phyloP scores from a whole-genome alignment of 2,888 invertebrate genomes.

The Poecilobothrus nobilitatus region DNA sequence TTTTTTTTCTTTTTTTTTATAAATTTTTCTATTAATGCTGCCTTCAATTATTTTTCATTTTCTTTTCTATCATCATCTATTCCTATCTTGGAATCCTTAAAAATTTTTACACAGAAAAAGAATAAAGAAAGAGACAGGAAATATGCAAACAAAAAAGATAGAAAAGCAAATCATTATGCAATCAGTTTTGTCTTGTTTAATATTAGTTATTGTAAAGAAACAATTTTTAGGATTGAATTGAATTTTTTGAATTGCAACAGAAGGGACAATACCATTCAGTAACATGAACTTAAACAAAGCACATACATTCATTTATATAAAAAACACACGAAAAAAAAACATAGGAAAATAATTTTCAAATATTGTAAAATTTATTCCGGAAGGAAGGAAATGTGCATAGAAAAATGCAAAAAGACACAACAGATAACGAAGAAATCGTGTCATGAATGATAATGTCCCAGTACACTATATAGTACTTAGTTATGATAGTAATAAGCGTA shows the following conservation, averaged over 20 bases:
- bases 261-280: neutral
- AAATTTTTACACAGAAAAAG: neutral
- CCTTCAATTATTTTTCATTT: too few relatives aligned
- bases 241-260: neutral
- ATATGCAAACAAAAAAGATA: too few relatives aligned
- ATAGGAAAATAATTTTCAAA: neutral
- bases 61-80: too few relatives aligned
- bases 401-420: neutral
- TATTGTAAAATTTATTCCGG: neutral
- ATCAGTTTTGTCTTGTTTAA: neutral
- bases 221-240: neutral
- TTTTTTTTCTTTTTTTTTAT: neutral
- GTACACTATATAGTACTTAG: neutral
- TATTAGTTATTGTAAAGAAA: neutral
- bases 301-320: neutral
- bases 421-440: neutral
- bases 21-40: neutral
- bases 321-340: neutral
- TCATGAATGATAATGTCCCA: neutral
- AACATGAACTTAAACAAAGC: neutral
- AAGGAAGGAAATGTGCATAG: conserved; percentile 1
- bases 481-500: too few relatives aligned
- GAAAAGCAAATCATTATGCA: neutral
- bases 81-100: neutral
- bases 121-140: neutral